Conservation (phyloP, 2,797 vertebrate genomes). For the Hyperoplus lanceolatus region DNA sequence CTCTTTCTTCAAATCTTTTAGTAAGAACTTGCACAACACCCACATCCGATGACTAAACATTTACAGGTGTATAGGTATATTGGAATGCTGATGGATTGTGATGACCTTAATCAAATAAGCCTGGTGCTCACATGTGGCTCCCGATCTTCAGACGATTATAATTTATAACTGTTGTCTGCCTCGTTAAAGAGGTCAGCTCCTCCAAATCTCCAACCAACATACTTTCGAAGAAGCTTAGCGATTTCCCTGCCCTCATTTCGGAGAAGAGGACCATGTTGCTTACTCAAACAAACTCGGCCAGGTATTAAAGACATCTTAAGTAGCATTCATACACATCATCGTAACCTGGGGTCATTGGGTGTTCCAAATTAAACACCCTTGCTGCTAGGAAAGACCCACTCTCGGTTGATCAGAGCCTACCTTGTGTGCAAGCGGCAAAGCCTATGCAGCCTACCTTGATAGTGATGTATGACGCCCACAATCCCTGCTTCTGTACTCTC, state of each 20-base stretch:
- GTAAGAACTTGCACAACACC: neutral
- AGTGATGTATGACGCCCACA: no score
- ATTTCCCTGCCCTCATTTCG: slow-evolving; percentile 39
- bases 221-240: slow-evolving; percentile 54
- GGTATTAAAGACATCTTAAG: no score
- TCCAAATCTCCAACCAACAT: slow-evolving; percentile 9
- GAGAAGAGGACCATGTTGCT: neutral
- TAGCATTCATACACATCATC: no score
- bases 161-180: neutral
- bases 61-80: neutral
- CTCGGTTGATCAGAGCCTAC: no score
- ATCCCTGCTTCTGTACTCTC: no score
- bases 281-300: no score
- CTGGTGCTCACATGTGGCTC: neutral
- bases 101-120: neutral
- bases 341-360: no score
- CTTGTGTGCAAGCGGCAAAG: no score
- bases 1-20: neutral
- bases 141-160: no score
- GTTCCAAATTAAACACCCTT: no score
- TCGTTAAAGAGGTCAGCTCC: slow-evolving; percentile 12
- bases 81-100: neutral
- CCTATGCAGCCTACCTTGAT: no score
- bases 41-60: neutral
- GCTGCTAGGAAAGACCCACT: no score